These are phyloP conservation scores for Xiphydria camelus DNA, from an alignment of 2,888 invertebrate species.

Conservation along the genomic window DNA sequence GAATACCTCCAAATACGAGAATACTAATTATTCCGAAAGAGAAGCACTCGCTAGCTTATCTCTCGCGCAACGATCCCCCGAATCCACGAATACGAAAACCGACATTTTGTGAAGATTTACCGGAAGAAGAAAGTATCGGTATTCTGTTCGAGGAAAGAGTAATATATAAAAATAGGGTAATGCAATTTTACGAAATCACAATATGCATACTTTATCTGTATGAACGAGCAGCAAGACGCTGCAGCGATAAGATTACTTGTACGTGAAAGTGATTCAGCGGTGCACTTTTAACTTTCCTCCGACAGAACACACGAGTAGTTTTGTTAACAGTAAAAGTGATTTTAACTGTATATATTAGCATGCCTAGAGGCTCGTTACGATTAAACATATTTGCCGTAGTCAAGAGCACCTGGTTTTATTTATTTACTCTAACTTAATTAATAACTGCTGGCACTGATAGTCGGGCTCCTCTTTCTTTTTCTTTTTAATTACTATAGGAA, in stretches of 20 bases:
- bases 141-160: constrained; percentile 10
- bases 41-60: no score
- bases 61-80: no score
- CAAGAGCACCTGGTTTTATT: constrained; percentile 43
- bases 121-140: not conserved
- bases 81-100: constrained; percentile 29
- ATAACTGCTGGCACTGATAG: no score
- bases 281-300: no score
- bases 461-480: no score
- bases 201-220: not conserved
- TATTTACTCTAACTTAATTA: constrained; percentile 35
- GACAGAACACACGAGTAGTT: not conserved
- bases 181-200: no score
- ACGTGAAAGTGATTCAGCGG: no score
- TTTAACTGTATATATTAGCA: constrained; percentile 42
- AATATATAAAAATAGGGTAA: no score
- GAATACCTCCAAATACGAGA: constrained; percentile 24
- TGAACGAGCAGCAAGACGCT: not conserved
- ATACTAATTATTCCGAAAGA: constrained; percentile 3
- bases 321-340: no score
- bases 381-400: constrained; percentile 42
- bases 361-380: constrained; percentile 36
- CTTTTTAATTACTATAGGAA: no score
- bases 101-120: constrained; percentile 36
- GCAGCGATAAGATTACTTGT: not conserved